phyloP scores from a whole-genome alignment of 1,140 invertebrate genomes.

The Tribolium castaneum region DNA sequence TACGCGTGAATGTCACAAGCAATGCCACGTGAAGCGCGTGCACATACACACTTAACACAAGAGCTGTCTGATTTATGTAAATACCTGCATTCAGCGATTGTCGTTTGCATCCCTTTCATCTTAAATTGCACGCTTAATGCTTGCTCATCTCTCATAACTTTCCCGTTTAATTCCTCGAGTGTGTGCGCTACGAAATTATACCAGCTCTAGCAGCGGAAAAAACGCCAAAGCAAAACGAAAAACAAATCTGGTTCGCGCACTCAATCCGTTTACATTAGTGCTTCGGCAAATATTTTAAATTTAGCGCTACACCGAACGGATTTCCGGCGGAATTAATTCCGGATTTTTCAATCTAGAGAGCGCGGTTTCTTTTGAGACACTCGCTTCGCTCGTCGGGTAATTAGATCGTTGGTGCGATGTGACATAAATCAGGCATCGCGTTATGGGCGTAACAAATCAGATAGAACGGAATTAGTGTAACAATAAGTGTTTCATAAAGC shows the following conservation, averaged over 20 bases:
- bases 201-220: background rate
- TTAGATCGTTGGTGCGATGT: background rate
- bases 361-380: too few species aligned
- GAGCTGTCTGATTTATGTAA: slow-evolving; percentile 50
- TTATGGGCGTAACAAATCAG: background rate
- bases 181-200: background rate
- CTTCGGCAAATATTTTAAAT: slow-evolving; percentile 17
- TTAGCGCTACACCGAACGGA: background rate
- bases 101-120: slow-evolving; percentile 50
- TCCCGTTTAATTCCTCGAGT: slow-evolving; percentile 7
- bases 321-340: slow-evolving; percentile 5
- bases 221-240: background rate
- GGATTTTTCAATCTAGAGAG: background rate
- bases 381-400: too few species aligned
- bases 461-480: background rate
- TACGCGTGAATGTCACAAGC: slow-evolving; percentile 50
- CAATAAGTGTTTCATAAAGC: background rate
- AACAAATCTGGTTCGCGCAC: slow-evolving; percentile 25
- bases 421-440: background rate
- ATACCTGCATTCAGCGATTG: slow-evolving; percentile 51
- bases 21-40: slow-evolving; percentile 38
- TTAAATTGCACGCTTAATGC: slow-evolving; percentile 45
- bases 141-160: slow-evolving; percentile 46
- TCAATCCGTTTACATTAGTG: slow-evolving; percentile 27
- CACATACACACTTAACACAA: slow-evolving; percentile 44